A percentile compares a stretch with the other conserved stretches of the same genome.
Evolutionary conservation across 1,140 invertebrate genomes (phyloP).

Genomic region (Anastrepha ludens): DNA sequence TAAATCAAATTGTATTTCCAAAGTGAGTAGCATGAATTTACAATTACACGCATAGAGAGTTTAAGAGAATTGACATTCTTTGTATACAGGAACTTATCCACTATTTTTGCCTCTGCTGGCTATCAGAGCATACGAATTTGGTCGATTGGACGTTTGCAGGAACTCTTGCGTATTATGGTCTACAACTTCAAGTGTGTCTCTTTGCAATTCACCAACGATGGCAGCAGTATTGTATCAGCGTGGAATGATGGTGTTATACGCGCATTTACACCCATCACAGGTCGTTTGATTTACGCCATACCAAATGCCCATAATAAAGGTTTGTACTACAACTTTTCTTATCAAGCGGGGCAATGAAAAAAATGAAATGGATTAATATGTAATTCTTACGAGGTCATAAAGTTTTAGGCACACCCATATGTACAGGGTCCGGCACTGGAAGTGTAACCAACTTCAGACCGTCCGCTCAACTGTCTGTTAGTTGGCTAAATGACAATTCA

Average conservation of each 20-base stretch:
- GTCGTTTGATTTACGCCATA: slow-evolving; percentile 86
- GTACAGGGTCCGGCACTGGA: too few relatives aligned
- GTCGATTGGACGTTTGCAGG: slow-evolving; percentile 83
- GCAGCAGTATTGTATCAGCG: slow-evolving; percentile 84
- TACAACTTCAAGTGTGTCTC: slow-evolving; percentile 90
- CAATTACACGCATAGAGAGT: background rate
- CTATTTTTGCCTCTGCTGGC: slow-evolving; percentile 90
- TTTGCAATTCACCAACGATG: slow-evolving; percentile 85
- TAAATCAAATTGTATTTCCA: slow-evolving; percentile 90
- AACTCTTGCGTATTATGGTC: slow-evolving; percentile 88
- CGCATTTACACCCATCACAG: slow-evolving; percentile 88
- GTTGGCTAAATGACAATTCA: too few relatives aligned
- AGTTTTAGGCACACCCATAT: too few relatives aligned
- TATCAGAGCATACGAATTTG: slow-evolving; percentile 90
- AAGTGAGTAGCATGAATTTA: slow-evolving; percentile 76
- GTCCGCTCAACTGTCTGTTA: too few relatives aligned
- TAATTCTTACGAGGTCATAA: too few relatives aligned
- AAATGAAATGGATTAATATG: too few relatives aligned
- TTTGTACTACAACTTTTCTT: slow-evolving; percentile 77
- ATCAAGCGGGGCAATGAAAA: too few relatives aligned
- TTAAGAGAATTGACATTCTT: background rate
- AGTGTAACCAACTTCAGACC: too few relatives aligned
- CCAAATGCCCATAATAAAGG: slow-evolving; percentile 91
- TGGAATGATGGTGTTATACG: slow-evolving; percentile 94
- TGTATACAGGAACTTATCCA: slow-evolving; percentile 80